Conservation (phyloP, 2,113 vertebrate species). For the Nothocercus nigrocapillus region DNA sequence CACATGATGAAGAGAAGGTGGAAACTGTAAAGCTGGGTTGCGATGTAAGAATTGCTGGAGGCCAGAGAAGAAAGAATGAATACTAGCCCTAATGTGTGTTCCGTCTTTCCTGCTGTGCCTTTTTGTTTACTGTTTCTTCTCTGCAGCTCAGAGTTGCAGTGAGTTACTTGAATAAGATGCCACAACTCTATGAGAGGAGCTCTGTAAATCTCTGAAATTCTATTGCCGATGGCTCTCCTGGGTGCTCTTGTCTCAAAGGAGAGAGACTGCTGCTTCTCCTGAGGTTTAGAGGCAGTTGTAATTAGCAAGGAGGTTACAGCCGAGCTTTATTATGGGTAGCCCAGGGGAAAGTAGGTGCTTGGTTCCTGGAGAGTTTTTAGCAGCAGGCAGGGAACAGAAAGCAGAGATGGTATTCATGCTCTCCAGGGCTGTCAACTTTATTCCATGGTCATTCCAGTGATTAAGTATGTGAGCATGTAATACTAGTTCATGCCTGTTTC, state of each 20-base stretch:
- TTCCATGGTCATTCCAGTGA: fast-evolving
- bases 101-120: not conserved
- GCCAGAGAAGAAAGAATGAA: not conserved
- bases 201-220: not conserved
- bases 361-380: not conserved
- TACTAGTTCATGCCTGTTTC: not conserved
- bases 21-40: not conserved
- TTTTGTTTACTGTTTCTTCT: not conserved
- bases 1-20: not conserved
- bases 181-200: not conserved
- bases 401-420: not conserved
- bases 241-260: not conserved
- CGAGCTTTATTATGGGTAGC: not conserved
- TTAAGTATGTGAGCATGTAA: not conserved
- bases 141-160: not conserved
- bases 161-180: not conserved
- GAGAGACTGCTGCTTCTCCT: not conserved
- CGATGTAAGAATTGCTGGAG: not conserved
- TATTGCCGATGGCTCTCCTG: not conserved
- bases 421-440: not conserved
- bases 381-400: not conserved
- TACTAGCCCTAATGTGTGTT: fast-evolving
- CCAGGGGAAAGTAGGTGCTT: not conserved
- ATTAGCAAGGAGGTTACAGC: not conserved
- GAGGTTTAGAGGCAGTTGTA: not conserved